These are phyloP conservation scores for Beris morrisii DNA, from an alignment of 2,888 invertebrate genomes.

Conservation along the genomic window DNA sequence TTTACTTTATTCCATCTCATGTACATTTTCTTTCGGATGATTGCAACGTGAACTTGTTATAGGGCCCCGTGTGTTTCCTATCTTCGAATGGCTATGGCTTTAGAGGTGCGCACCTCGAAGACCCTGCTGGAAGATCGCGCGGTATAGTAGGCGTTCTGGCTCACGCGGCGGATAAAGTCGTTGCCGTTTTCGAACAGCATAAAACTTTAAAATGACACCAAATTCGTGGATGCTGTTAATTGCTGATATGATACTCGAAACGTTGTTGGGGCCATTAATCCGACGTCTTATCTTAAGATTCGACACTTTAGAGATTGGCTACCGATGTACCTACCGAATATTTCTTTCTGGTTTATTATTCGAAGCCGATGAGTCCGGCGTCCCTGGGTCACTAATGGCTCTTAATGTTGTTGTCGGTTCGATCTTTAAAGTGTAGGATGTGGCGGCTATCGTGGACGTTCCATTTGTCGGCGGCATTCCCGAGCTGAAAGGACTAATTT, in stretches of 20 bases:
- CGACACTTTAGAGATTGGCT: constrained; percentile 37
- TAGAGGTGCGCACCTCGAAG: too few species aligned
- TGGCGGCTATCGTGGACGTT: background rate
- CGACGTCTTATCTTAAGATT: constrained; percentile 30
- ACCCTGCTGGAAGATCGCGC: too few species aligned
- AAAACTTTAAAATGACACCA: constrained; percentile 31
- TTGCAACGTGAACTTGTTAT: constrained; percentile 1
- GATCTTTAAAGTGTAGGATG: constrained; percentile 29
- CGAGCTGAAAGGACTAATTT: constrained; percentile 30
- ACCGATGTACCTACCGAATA: constrained; percentile 27
- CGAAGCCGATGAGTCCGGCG: constrained; percentile 17
- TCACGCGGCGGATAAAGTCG: constrained; percentile 24
- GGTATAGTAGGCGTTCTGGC: constrained; percentile 10
- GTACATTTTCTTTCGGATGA: constrained; percentile 21
- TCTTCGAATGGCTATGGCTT: too few species aligned
- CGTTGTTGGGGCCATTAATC: constrained; percentile 34
- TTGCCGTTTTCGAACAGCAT: constrained; percentile 19
- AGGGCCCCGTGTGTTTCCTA: constrained; percentile 7
- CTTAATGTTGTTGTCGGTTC: constrained; percentile 35
- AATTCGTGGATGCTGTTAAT: constrained; percentile 36
- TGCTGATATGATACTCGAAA: constrained; percentile 38
- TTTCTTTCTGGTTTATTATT: constrained; percentile 30
- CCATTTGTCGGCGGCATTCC: constrained; percentile 23
- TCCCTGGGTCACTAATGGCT: constrained; percentile 34
- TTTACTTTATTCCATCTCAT: constrained; percentile 30